phyloP scores from a whole-genome alignment of 2,888 invertebrate genomes.

The Dryomyza anilis region DNA sequence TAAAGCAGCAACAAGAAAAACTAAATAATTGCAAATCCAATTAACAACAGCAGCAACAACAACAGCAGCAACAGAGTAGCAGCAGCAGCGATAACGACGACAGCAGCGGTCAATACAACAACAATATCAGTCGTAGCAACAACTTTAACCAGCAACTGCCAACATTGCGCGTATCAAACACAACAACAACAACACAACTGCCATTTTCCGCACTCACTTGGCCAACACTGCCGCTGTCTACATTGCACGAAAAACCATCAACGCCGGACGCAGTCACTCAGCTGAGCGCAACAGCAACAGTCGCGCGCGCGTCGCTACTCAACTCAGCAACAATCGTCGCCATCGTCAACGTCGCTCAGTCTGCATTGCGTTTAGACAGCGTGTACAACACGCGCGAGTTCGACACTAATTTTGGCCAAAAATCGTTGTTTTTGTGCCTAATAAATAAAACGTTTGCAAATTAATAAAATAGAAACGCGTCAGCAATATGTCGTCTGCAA shows the following conservation, averaged over 20 bases:
- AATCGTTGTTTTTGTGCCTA: too few relatives aligned
- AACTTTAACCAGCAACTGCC: not conserved
- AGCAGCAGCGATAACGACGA: not conserved
- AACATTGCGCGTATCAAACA: slow-evolving; percentile 5
- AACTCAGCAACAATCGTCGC: not conserved
- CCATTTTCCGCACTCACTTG: slow-evolving; percentile 14
- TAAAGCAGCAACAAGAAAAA: slow-evolving; percentile 13
- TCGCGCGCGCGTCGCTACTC: not conserved
- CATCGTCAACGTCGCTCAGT: not conserved
- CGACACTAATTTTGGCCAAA: too few relatives aligned
- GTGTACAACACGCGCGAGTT: slow-evolving; percentile 12
- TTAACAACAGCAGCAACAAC: slow-evolving; percentile 19
- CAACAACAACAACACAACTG: slow-evolving; percentile 2
- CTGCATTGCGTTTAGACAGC: slow-evolving; percentile 6
- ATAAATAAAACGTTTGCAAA: not conserved
- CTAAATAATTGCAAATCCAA: slow-evolving; percentile 20
- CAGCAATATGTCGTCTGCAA: slow-evolving; percentile 1
- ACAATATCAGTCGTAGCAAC: not conserved
- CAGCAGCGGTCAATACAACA: not conserved
- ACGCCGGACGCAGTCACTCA: not conserved
- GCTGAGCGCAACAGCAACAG: not conserved
- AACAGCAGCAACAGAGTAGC: not conserved
- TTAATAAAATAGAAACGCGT: not conserved
- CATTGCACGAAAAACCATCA: not conserved
- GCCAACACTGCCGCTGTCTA: slow-evolving; percentile 1